Percentiles rank a stretch among this genome's conserved stretches.
phyloP scores from a whole-genome alignment of 2,113 vertebrate genomes.

The Ictalurus furcatus region DNA sequence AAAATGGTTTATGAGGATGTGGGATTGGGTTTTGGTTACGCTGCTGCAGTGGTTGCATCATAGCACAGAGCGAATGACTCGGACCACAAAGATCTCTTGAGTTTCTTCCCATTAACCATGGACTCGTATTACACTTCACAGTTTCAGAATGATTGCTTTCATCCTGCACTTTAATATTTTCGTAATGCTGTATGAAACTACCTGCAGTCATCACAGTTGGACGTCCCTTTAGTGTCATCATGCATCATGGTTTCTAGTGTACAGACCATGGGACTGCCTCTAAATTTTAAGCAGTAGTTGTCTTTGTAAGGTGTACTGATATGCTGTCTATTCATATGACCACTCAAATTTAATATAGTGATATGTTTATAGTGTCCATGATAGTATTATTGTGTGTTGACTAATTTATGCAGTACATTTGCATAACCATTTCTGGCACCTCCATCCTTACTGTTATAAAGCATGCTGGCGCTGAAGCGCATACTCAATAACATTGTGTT shows the following conservation, averaged over 20 bases:
- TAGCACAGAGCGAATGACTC: neutral
- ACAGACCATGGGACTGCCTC: neutral
- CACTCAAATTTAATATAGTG: neutral
- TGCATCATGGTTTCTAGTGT: neutral
- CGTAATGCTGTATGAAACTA: neutral
- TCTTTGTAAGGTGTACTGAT: neutral
- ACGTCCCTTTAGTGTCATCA: no score
- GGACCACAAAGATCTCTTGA: neutral
- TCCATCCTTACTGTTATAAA: conserved; percentile 5
- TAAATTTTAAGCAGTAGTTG: neutral
- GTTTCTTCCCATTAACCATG: neutral
- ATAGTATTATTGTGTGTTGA: neutral
- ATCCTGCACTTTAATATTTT: neutral
- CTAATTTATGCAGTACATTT: neutral
- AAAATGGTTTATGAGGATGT: conserved; percentile 6
- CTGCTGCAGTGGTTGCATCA: conserved; percentile 8
- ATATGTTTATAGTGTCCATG: neutral
- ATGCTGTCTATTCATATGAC: neutral
- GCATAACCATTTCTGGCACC: conserved; percentile 19
- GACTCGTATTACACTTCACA: neutral
- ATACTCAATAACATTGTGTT: conserved; percentile 20
- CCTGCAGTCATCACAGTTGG: neutral
- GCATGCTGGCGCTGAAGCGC: conserved; percentile 1
- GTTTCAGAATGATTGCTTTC: neutral
- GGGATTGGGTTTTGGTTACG: conserved; percentile 11